Evolutionary conservation across 2,888 invertebrate species (phyloP), one percentile per base, ranked within the genome.

Genomic region (Sinopyrophorus schimmeli): DNA sequence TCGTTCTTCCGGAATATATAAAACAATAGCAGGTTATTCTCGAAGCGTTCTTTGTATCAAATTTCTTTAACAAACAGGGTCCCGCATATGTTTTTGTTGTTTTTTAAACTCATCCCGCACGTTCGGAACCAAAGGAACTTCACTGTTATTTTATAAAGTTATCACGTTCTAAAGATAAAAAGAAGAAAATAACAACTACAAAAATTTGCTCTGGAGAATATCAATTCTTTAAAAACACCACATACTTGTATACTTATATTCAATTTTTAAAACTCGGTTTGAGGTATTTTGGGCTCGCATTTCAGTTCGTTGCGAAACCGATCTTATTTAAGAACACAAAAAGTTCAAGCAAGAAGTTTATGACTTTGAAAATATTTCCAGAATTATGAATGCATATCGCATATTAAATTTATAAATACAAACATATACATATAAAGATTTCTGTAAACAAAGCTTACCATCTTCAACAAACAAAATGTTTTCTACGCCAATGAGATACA

Each of bases 1-100:
- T 9, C 14, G 10, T 35, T 38, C 49, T 38, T 49, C 43, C 38
- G 42, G 49, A 49, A 42, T 42, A 31, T 24, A 39, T 50, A 50
- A n/a, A 50, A 50, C 50, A 50, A 50, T 44, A 20, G 34, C 11
- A 24, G 9, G 21, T 34, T 43, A 31, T 47, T 51, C 44, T 44
- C 40, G 28, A 23, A 41, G n/a, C 31, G 31, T 27, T 24, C 18
- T 15, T 23, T 2, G 46, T 41, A 51, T 51, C 41, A 41, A 34
- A 47, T 51, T 51, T 46, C 51, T 46, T 23, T 35, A 34, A 34
- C 21, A 23, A 24, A 30, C 20, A 26, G 34, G 17, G 34, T 10
- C 46, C 51, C 40, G 47, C 51, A 47, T 51, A 31, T 37, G 35
- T 34, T 28, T 23, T 30, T 21, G 28, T 21, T 26, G 20, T 21